These are phyloP conservation scores for Phacellophora camtschatica DNA, from an alignment of 30 jellyfish, hydroid and myxozoan genomes.

Conservation along the genomic window DNA sequence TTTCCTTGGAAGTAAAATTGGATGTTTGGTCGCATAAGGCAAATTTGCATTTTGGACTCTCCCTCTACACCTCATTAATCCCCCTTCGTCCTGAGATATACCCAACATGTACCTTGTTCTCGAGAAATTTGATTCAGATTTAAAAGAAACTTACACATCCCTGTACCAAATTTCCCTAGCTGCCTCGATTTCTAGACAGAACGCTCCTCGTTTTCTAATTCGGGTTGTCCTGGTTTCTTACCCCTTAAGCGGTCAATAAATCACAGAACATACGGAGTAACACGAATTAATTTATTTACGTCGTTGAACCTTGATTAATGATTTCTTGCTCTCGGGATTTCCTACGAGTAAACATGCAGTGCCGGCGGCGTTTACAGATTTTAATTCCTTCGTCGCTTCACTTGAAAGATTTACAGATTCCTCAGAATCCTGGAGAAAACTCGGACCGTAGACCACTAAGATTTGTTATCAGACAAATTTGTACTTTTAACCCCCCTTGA, in stretches of 20 bases:
- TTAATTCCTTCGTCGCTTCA: too few species aligned
- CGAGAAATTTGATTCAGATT: not conserved
- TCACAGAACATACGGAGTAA: not conserved
- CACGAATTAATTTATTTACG: not conserved
- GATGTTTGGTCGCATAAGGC: not conserved
- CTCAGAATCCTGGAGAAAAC: too few species aligned
- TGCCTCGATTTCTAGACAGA: not conserved
- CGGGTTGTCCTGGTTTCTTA: not conserved
- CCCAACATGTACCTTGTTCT: not conserved
- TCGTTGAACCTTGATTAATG: not conserved
- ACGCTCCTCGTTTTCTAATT: not conserved
- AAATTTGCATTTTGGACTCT: slow-evolving; percentile 2
- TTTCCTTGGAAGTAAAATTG: not conserved
- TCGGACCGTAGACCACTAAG: too few species aligned
- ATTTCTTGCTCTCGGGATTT: not conserved
- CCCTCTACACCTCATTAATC: not conserved
- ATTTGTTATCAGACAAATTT: not conserved
- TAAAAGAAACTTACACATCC: not conserved
- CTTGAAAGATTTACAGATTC: too few species aligned
- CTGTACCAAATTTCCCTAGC: not conserved
- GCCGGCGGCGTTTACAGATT: too few species aligned
- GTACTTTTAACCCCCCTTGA: not conserved
- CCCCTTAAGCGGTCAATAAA: not conserved
- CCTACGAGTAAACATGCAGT: not conserved
- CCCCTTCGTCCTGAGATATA: not conserved